Conservation (phyloP, 2,113 vertebrate species). For the Grus americana region DNA sequence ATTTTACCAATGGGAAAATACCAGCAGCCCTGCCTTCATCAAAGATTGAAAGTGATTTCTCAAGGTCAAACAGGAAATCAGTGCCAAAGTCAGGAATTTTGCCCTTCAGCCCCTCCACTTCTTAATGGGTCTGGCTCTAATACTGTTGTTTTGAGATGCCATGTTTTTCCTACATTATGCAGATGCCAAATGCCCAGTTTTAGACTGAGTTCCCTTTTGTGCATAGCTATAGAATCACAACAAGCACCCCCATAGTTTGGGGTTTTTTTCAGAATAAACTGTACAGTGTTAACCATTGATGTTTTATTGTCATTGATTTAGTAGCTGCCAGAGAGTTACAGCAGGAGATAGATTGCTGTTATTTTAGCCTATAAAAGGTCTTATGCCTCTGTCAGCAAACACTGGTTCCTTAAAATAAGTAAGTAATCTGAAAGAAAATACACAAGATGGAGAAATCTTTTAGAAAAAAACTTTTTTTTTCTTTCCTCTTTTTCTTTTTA, state of each 20-base stretch:
- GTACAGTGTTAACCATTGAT: constrained; percentile 19
- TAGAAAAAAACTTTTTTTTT: not conserved
- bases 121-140: not conserved
- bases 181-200: not conserved
- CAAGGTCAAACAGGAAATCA: not conserved
- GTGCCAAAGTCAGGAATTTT: not conserved
- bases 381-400: constrained; percentile 53
- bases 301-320: constrained; percentile 61
- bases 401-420: constrained; percentile 39
- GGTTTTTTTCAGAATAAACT: not conserved
- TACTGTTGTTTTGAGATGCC: not conserved
- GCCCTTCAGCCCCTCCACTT: not conserved
- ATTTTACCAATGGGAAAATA: not conserved
- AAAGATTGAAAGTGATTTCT: not conserved
- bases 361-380: constrained; percentile 53
- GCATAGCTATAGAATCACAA: not conserved
- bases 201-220: not conserved
- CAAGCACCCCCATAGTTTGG: not conserved
- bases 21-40: not conserved
- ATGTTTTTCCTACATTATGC: not conserved
- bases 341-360: constrained; percentile 49
- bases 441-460: not conserved
- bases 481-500: not conserved
- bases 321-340: constrained; percentile 27
- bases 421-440: constrained; percentile 40